Percentiles rank a stretch among this genome's conserved stretches.
These are phyloP conservation scores for Chondrilla cf. caribensis DNA, from an alignment of 37 sponge, comb jelly and placozoan species.

Conservation along the genomic window DNA sequence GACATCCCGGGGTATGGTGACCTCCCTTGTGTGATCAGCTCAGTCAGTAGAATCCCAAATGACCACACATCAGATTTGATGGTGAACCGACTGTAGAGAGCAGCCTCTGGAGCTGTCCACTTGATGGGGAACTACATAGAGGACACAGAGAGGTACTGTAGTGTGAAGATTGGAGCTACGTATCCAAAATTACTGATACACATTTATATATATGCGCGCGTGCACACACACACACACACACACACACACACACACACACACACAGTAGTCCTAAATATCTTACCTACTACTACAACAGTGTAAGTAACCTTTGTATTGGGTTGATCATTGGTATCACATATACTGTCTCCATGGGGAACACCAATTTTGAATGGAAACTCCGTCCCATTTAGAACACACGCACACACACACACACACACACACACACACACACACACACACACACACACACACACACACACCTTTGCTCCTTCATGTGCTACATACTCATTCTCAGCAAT, in stretches of 20 bases:
- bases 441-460: constrained; percentile 14
- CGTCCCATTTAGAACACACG: no score
- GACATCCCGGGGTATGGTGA: constrained; percentile 94
- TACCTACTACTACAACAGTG: neutral
- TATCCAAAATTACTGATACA: neutral
- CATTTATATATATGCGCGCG: neutral
- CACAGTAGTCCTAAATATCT: neutral
- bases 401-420: constrained; percentile 21
- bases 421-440: constrained; percentile 14
- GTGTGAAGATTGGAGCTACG: no score
- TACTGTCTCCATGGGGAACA: no score
- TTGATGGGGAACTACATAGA: constrained; percentile 85
- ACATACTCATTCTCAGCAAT: constrained; percentile 91
- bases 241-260: neutral
- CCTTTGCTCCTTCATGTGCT: constrained; percentile 88
- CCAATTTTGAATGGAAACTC: no score
- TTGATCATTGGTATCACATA: no score
- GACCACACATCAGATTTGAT: constrained; percentile 99
- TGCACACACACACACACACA: constrained; percentile 6
- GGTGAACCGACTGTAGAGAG: constrained; percentile 91
- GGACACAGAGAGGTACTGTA: neutral
- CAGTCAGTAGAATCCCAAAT: constrained; percentile 91
- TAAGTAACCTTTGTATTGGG: no score
- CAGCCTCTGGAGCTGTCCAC: constrained; percentile 99
- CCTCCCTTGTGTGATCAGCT: constrained; percentile 87